These are phyloP conservation scores for Lophura swinhoii DNA, from an alignment of 2,797 vertebrate species.

Conservation along the genomic window DNA sequence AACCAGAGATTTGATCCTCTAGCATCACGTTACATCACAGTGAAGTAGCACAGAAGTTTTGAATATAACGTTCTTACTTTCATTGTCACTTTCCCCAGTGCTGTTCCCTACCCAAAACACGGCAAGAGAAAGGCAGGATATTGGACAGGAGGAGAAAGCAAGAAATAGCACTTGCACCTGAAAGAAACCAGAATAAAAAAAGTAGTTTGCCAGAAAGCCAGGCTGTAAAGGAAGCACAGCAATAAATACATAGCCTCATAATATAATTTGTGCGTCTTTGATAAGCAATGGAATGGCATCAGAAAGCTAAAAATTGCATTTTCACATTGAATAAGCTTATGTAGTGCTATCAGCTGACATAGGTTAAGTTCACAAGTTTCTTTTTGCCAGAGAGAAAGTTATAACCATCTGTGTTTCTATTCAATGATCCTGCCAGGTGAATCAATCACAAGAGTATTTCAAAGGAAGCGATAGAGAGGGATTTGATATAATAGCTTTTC, in stretches of 20 bases:
- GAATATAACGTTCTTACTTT: constrained; percentile 65
- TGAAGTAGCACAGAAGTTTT: constrained; percentile 9
- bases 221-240: background rate
- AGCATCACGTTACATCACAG: background rate
- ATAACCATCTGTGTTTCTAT: background rate
- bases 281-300: background rate
- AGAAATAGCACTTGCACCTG: constrained; percentile 72
- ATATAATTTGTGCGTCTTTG: background rate
- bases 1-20: background rate
- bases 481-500: background rate
- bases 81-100: constrained; percentile 41
- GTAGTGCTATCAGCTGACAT: background rate
- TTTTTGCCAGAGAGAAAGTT: background rate
- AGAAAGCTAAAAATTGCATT: background rate
- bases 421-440: background rate
- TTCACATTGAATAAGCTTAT: background rate
- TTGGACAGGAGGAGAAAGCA: constrained; percentile 67
- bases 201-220: constrained; percentile 57
- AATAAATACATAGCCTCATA: background rate
- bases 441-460: background rate
- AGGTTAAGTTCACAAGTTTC: background rate
- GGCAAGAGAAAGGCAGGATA: constrained; percentile 68
- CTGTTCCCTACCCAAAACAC: constrained; percentile 64
- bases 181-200: constrained; percentile 74
- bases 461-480: background rate